phyloP scores from a whole-genome alignment of 2,797 vertebrate species.

The Gadopsis bispinosus region DNA sequence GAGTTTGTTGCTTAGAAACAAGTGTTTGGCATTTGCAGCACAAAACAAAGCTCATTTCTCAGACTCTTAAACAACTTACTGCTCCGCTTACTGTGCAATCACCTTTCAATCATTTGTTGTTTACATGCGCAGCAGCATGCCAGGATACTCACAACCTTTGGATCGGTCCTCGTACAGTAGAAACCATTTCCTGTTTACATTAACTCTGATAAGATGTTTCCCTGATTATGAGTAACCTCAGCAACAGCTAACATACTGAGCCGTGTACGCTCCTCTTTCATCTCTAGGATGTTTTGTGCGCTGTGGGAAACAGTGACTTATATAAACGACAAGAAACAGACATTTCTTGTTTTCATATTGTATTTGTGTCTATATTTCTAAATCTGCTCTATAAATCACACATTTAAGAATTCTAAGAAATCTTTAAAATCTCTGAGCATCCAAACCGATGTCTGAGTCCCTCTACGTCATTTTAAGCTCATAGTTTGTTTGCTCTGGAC shows the following conservation, averaged over 20 bases:
- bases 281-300: not conserved
- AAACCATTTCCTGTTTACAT: conserved; percentile 64
- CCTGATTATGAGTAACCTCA: conserved; percentile 13
- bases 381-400: conserved; percentile 1
- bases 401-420: not conserved
- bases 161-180: conserved; percentile 3
- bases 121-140: conserved; percentile 34
- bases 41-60: conserved; percentile 20
- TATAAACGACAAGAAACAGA: conserved; percentile 6
- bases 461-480: not conserved
- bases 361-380: not conserved
- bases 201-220: conserved; percentile 43
- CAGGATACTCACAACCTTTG: conserved; percentile 20
- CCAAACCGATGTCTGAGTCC: not conserved
- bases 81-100: conserved; percentile 64
- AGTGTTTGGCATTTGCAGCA: conserved; percentile 11
- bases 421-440: no score
- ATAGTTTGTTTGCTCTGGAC: not conserved
- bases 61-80: conserved; percentile 44
- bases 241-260: not conserved
- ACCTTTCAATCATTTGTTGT: conserved; percentile 54
- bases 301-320: not conserved
- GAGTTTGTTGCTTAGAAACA: conserved; percentile 37
- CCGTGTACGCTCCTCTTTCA: not conserved
- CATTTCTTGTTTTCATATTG: not conserved